Evolutionary conservation across 2,888 invertebrate species (phyloP).

Genomic region (Mesochorus sp.): DNA sequence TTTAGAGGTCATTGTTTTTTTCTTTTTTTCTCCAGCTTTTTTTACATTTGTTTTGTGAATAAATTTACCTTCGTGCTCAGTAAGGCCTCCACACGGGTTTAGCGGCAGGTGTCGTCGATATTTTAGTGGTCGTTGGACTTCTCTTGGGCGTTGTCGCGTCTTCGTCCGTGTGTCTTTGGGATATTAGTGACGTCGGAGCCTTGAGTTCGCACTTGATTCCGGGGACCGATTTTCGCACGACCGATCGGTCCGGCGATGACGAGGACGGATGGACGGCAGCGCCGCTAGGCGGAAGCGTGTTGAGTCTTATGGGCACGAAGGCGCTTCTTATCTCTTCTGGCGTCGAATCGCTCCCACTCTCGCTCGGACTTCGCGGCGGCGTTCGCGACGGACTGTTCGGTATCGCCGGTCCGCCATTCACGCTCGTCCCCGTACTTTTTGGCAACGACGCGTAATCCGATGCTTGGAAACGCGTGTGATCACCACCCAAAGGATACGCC

Average conservation of each 20-base stretch:
- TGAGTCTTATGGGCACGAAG: constrained; percentile 77
- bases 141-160: constrained; percentile 63
- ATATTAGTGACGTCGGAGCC: constrained; percentile 74
- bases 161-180: constrained; percentile 65
- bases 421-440: constrained; percentile 61
- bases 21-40: not conserved
- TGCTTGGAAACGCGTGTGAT: constrained; percentile 72
- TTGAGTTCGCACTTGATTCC: constrained; percentile 75
- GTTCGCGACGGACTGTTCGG: constrained; percentile 70
- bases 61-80: too few species aligned
- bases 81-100: constrained; percentile 80
- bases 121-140: constrained; percentile 77
- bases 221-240: constrained; percentile 68
- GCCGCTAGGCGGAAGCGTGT: constrained; percentile 67
- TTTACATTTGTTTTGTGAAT: not conserved
- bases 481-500: constrained; percentile 73
- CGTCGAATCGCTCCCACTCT: constrained; percentile 77
- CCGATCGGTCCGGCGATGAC: constrained; percentile 68
- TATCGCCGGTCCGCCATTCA: constrained; percentile 55
- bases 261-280: constrained; percentile 67
- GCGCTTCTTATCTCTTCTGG: constrained; percentile 79
- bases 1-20: not conserved
- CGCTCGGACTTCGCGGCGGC: constrained; percentile 77
- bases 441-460: constrained; percentile 72
- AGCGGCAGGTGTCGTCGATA: constrained; percentile 71